Evolutionary conservation across 2,888 invertebrate genomes (phyloP).

Genomic region (Pheosia tremula): DNA sequence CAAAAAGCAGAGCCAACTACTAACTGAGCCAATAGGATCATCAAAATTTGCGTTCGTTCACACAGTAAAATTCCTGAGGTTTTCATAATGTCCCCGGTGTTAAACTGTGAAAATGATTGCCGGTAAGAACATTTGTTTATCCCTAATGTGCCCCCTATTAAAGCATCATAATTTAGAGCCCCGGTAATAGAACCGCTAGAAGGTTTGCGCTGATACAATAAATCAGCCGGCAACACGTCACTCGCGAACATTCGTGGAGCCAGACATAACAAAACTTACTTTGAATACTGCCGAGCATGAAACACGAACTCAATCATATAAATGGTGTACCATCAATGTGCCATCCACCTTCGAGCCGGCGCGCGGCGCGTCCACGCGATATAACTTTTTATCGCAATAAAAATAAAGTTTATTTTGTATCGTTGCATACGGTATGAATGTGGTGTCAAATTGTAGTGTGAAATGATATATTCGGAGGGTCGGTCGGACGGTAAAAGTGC

Average conservation of each 20-base stretch:
- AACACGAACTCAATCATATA: slow-evolving; percentile 68
- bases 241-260: slow-evolving; percentile 49
- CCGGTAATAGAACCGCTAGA: slow-evolving; percentile 46
- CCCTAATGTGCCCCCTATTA: slow-evolving; percentile 61
- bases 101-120: slow-evolving; percentile 33
- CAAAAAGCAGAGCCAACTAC: too few species aligned
- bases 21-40: too few species aligned
- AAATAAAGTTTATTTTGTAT: slow-evolving; percentile 51
- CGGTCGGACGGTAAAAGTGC: slow-evolving; percentile 49
- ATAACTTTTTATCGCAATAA: slow-evolving; percentile 31
- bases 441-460: slow-evolving; percentile 76
- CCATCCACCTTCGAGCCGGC: slow-evolving; percentile 41
- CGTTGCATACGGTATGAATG: slow-evolving; percentile 49
- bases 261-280: slow-evolving; percentile 67
- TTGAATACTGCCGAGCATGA: slow-evolving; percentile 52
- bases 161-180: slow-evolving; percentile 51
- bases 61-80: slow-evolving; percentile 15
- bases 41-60: too few species aligned
- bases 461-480: slow-evolving; percentile 73
- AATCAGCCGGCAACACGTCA: slow-evolving; percentile 58
- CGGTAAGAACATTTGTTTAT: slow-evolving; percentile 42
- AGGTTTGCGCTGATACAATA: slow-evolving; percentile 50
- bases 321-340: slow-evolving; percentile 55
- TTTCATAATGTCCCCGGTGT: slow-evolving; percentile 35
- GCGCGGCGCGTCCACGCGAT: slow-evolving; percentile 12